Evolutionary conservation across 1,140 invertebrate species (phyloP), one percentile per base, ranked within the genome.

Genomic region (Ruditapes philippinarum): DNA sequence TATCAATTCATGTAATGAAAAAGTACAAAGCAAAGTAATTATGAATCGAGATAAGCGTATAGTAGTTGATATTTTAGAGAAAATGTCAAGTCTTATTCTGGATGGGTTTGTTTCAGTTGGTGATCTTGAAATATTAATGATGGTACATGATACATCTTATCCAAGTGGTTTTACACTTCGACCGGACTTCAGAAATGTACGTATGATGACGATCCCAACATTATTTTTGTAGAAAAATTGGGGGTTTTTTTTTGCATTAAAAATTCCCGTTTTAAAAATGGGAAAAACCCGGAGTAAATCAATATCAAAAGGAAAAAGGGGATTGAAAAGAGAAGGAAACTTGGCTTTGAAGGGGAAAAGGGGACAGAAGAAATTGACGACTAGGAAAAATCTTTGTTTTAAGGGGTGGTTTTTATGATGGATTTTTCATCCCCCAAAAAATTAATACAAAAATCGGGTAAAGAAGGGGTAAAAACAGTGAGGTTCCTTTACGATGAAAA

Each of bases 401-500:
- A n/a, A 49, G 86, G 19, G 91, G 92, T 19, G 87, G 87, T 9
- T 95, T 94, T 84, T 90, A 91, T 1, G 93, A 92, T 73, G 94
- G 93, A 22, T 82, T 93, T 22, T 91, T 92, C 74, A 91, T 94
- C 54, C 89, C 94, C 22, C 5, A 95, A 94, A 80, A 93, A 95
- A 87, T 79, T 95, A 14, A 7, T 62, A n/a, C 57, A 62, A 25
- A 62, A 62, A 11, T n/a, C 57, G 28, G 57, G 28, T 62, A 25
- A 62, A 7, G 57, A n/a, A 5, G 57, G 57, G 11, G 57, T 25
- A 28, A 4, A 1, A n/a, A 89, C 91, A 86, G 91, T 95, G 1
- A 78, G 90, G 28, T 95, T 95, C 83, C 91, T 95, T 17, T 88
- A 92, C 62, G 95, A 94, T 65, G 93, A 95, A 86, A 68, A n/a